Percentiles rank a stretch among this genome's conserved stretches.
phyloP scores from a whole-genome alignment of 2,797 vertebrate species.

The Antrozous pallidus region DNA sequence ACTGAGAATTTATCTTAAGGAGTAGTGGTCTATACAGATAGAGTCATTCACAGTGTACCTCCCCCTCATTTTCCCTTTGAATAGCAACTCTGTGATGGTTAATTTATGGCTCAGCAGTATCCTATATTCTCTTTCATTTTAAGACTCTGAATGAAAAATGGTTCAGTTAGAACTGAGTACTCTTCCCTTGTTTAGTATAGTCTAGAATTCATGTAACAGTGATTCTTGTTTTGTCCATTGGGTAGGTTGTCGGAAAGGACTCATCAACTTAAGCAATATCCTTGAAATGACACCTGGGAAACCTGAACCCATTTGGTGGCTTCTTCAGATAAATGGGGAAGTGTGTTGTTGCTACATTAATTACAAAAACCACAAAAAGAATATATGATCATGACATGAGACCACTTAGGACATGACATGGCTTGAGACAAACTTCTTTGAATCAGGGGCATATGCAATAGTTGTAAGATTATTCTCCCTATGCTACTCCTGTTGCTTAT shows the following conservation, averaged over 20 bases:
- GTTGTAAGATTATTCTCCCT: neutral
- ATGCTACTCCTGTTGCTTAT: neutral
- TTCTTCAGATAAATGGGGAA: neutral
- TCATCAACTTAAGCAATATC: neutral
- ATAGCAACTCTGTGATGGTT: conserved; percentile 9
- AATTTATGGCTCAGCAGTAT: neutral
- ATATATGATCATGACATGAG: neutral
- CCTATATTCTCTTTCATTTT: conserved; percentile 23
- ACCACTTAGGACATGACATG: neutral
- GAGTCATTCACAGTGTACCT: neutral
- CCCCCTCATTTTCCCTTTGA: neutral
- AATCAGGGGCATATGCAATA: neutral
- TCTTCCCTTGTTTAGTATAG: neutral
- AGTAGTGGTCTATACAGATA: neutral
- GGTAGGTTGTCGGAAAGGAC: neutral
- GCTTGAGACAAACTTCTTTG: neutral
- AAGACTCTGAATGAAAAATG: neutral
- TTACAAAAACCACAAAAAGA: neutral
- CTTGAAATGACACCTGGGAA: neutral
- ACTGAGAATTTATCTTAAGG: neutral
- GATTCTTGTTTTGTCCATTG: neutral
- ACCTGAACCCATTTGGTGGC: neutral
- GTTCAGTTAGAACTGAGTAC: conserved; percentile 5
- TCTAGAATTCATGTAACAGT: neutral
- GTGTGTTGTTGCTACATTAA: neutral